A percentile compares a stretch with the other conserved stretches of the same genome.
Conservation (phyloP, 2,797 vertebrate genomes). For the Acanthopagrus latus region DNA sequence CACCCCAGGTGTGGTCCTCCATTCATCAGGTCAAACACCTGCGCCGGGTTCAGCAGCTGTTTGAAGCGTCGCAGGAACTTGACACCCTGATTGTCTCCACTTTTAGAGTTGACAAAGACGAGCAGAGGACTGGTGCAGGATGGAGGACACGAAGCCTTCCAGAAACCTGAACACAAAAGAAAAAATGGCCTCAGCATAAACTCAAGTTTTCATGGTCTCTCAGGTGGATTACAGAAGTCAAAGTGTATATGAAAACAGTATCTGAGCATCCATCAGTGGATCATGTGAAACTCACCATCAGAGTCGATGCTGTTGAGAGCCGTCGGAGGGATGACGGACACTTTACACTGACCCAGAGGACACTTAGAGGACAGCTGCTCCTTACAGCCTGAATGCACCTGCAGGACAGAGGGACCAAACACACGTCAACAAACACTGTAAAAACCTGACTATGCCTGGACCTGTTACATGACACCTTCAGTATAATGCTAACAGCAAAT, state of each 20-base stretch:
- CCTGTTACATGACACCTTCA: background rate
- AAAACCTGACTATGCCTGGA: background rate
- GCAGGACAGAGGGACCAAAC: slow-evolving; percentile 39
- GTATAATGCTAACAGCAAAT: background rate
- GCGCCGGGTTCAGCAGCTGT: slow-evolving; percentile 95
- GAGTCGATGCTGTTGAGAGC: slow-evolving; percentile 98
- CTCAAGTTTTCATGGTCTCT: too few species aligned
- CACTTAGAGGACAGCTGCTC: slow-evolving; percentile 92
- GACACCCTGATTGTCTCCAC: slow-evolving; percentile 97
- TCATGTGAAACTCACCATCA: slow-evolving; percentile 85
- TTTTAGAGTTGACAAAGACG: slow-evolving; percentile 98
- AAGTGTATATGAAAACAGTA: too few species aligned
- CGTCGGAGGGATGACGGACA: slow-evolving; percentile 96
- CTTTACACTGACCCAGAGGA: slow-evolving; percentile 95
- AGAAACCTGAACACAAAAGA: slow-evolving; percentile 87
- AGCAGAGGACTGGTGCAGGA: slow-evolving; percentile 95
- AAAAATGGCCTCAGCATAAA: too few species aligned
- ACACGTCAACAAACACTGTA: background rate
- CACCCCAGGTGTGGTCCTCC: slow-evolving; percentile 97
- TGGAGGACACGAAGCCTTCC: slow-evolving; percentile 96
- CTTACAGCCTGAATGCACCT: slow-evolving; percentile 95
- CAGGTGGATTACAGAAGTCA: too few species aligned
- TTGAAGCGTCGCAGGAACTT: slow-evolving; percentile 98
- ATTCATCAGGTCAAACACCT: slow-evolving; percentile 98
- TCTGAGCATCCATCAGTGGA: background rate